A percentile compares a stretch with the other conserved stretches of the same genome.
Conservation (phyloP, 2,888 invertebrate species). For the Drosophila neotestacea region DNA sequence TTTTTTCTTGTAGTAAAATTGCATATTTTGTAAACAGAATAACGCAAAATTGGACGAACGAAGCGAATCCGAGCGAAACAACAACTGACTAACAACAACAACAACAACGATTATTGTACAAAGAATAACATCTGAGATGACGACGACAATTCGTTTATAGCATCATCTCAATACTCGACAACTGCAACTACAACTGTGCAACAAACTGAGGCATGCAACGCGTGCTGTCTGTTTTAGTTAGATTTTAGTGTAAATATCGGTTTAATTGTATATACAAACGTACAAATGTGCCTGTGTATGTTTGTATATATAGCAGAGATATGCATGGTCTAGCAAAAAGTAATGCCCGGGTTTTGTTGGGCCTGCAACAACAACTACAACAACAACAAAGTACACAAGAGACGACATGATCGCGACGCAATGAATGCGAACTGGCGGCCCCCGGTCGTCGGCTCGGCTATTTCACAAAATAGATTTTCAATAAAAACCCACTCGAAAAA, state of each 20-base stretch:
- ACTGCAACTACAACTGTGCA: constrained; percentile 23
- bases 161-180: constrained; percentile 53
- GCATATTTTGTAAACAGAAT: constrained; percentile 41
- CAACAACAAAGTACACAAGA: constrained; percentile 12
- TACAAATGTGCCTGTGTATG: background rate
- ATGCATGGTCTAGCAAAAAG: constrained; percentile 47
- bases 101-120: constrained; percentile 27
- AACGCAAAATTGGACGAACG: constrained; percentile 41
- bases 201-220: constrained; percentile 44
- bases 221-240: constrained; percentile 60
- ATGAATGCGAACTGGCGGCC: constrained; percentile 54
- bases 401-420: constrained; percentile 64
- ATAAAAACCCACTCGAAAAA: constrained; percentile 73
- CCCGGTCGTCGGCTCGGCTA: constrained; percentile 11
- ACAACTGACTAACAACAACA: constrained; percentile 34
- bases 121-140: constrained; percentile 47
- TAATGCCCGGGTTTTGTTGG: constrained; percentile 59
- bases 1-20: constrained; percentile 34
- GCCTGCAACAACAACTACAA: constrained; percentile 31
- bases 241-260: constrained; percentile 45
- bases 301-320: constrained; percentile 37
- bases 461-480: constrained; percentile 77
- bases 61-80: constrained; percentile 68
- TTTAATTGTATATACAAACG: constrained; percentile 26
- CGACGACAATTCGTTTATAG: constrained; percentile 78